These are phyloP conservation scores for Rousettus leschenaultii DNA, from an alignment of 2,113 vertebrate genomes.

Conservation along the genomic window DNA sequence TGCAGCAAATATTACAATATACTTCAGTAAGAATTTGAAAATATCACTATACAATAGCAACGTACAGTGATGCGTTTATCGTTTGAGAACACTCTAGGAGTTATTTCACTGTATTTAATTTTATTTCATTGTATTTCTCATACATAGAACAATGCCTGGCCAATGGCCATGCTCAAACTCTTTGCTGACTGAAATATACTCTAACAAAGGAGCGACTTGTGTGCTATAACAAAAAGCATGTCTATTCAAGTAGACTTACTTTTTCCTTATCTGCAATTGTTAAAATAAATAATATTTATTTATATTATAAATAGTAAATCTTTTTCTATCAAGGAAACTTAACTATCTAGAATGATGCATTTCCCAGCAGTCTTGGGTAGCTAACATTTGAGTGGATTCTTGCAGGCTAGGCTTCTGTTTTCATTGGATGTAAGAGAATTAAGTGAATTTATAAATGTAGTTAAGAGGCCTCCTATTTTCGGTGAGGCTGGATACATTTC, in stretches of 20 bases:
- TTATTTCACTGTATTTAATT: neutral
- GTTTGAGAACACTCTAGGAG: neutral
- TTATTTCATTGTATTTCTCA: neutral
- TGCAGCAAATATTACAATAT: neutral
- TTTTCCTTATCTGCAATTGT: neutral
- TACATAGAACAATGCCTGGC: neutral
- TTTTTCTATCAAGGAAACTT: neutral
- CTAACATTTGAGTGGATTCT: neutral
- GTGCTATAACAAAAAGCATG: neutral
- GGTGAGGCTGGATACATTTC: neutral
- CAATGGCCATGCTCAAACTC: neutral
- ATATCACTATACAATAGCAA: neutral
- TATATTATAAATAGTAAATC: neutral
- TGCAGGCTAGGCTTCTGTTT: neutral
- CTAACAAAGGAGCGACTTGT: neutral
- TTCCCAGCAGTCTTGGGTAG: neutral
- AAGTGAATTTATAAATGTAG: neutral
- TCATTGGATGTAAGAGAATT: neutral
- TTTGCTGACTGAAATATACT: neutral
- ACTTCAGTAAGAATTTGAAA: neutral
- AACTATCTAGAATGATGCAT: neutral
- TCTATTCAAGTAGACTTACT: neutral
- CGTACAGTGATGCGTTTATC: neutral
- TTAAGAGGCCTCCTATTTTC: neutral
- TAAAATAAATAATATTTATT: neutral